A percentile compares a stretch with the other conserved stretches of the same genome.
These are phyloP conservation scores for Meloe dianella DNA, from an alignment of 2,888 invertebrate species.

Conservation along the genomic window DNA sequence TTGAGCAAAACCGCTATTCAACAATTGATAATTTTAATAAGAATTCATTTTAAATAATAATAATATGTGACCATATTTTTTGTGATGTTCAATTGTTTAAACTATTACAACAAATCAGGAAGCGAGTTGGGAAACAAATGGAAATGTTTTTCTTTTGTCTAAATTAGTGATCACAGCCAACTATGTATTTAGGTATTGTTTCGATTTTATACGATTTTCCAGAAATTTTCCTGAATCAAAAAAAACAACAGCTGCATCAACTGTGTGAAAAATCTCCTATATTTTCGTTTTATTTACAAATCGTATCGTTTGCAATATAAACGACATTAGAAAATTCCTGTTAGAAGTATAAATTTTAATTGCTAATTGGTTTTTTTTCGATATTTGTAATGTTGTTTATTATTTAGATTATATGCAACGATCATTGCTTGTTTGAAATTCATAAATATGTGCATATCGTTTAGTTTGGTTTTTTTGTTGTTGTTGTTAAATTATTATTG, in stretches of 20 bases:
- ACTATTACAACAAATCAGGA: neutral
- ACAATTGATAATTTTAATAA: neutral
- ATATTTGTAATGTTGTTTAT: slow-evolving; percentile 8
- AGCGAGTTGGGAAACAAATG: neutral
- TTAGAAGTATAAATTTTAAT: neutral
- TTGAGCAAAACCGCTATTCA: neutral
- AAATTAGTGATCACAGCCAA: neutral
- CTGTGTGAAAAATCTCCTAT: neutral
- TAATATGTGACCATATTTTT: neutral
- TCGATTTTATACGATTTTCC: neutral
- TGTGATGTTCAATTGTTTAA: slow-evolving; percentile 3
- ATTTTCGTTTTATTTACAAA: neutral
- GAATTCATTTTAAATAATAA: neutral
- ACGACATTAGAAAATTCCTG: slow-evolving; percentile 9
- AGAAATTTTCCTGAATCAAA: neutral
- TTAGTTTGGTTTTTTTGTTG: neutral
- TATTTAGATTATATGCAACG: slow-evolving; percentile 9
- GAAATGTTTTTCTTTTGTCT: neutral
- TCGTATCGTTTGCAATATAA: neutral
- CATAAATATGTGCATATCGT: neutral
- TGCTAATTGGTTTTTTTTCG: slow-evolving; percentile 1
- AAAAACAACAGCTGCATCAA: neutral
- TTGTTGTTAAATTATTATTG: too few relatives aligned
- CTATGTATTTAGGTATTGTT: slow-evolving; percentile 7
- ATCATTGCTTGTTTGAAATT: neutral